A percentile compares a stretch with the other conserved stretches of the same genome.
Conservation (phyloP, 2,888 invertebrate genomes). For the Drosophila buzzatii region DNA sequence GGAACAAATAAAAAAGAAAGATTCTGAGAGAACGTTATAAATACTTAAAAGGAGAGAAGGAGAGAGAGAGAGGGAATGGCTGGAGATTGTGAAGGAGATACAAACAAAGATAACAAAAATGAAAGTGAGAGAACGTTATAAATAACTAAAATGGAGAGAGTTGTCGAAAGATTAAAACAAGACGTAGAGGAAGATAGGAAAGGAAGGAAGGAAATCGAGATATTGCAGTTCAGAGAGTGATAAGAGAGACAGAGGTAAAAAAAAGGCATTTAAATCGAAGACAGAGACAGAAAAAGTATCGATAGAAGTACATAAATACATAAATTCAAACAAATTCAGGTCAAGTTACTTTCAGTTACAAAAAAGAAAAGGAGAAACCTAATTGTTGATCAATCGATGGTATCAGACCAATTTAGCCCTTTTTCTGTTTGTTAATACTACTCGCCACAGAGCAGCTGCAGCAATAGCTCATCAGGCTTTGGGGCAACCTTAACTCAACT, state of each 20-base stretch:
- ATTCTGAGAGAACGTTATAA: not conserved
- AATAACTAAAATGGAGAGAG: too few relatives aligned
- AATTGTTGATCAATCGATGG: slow-evolving; percentile 24
- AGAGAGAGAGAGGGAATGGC: too few relatives aligned
- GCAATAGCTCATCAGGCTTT: slow-evolving; percentile 8
- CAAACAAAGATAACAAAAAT: too few relatives aligned
- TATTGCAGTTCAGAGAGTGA: too few relatives aligned
- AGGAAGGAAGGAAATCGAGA: too few relatives aligned
- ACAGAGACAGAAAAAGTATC: not conserved
- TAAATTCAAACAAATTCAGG: not conserved
- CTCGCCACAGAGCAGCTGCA: not conserved
- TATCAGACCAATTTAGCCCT: not conserved
- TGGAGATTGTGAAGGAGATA: too few relatives aligned
- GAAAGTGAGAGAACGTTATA: too few relatives aligned
- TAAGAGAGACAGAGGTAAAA: too few relatives aligned
- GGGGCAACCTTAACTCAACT: slow-evolving; percentile 30
- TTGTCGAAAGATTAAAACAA: too few relatives aligned
- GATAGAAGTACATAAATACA: not conserved
- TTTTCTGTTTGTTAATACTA: not conserved
- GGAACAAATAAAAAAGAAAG: not conserved
- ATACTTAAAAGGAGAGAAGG: too few relatives aligned
- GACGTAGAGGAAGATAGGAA: too few relatives aligned
- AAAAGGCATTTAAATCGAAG: too few relatives aligned
- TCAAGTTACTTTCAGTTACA: not conserved
- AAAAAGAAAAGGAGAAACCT: not conserved